Percentiles rank a stretch among this genome's conserved stretches.
Conservation (phyloP, 2,888 invertebrate genomes). For the Priocnemis perturbator region DNA sequence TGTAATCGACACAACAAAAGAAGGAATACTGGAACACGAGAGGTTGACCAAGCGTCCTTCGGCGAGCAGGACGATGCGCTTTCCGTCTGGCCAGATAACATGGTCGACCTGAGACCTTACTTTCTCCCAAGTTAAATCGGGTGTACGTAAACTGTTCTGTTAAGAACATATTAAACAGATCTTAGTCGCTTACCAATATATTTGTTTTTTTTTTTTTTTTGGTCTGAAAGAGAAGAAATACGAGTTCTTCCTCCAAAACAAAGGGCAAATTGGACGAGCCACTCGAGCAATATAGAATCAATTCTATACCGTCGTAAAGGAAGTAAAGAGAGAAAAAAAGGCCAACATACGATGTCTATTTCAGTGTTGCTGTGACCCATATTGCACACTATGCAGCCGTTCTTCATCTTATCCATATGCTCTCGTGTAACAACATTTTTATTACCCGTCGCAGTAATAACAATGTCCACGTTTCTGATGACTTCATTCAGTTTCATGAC, state of each 20-base stretch:
- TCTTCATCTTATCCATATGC: conserved; percentile 98
- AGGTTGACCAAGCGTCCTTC: conserved; percentile 97
- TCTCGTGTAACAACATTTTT: conserved; percentile 97
- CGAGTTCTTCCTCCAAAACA: conserved; percentile 44
- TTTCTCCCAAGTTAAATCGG: conserved; percentile 97
- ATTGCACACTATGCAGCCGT: conserved; percentile 95
- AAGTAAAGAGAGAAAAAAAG: conserved; percentile 10
- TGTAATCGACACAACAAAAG: conserved; percentile 98
- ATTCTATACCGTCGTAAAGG: conserved; percentile 1
- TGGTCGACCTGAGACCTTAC: conserved; percentile 98
- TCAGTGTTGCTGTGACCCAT: conserved; percentile 99
- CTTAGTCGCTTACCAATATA: conserved; percentile 50
- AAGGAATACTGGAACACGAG: conserved; percentile 97
- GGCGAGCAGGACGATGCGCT: conserved; percentile 93
- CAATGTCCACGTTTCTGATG: conserved; percentile 93
- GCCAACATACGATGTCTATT: conserved; percentile 87
- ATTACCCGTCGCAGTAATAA: conserved; percentile 98
- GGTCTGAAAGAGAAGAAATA: conserved; percentile 51
- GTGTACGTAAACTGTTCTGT: conserved; percentile 91
- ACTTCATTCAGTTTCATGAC: conserved; percentile 97
- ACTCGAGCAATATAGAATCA: conserved; percentile 8
- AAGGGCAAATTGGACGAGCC: conserved; percentile 22
- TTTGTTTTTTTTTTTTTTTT: conserved; percentile 45
- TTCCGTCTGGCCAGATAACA: conserved; percentile 98
- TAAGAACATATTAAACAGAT: conserved; percentile 58